Conservation (phyloP, 30 jellyfish, hydroid and myxozoan species). For the Rhopilema esculentum region DNA sequence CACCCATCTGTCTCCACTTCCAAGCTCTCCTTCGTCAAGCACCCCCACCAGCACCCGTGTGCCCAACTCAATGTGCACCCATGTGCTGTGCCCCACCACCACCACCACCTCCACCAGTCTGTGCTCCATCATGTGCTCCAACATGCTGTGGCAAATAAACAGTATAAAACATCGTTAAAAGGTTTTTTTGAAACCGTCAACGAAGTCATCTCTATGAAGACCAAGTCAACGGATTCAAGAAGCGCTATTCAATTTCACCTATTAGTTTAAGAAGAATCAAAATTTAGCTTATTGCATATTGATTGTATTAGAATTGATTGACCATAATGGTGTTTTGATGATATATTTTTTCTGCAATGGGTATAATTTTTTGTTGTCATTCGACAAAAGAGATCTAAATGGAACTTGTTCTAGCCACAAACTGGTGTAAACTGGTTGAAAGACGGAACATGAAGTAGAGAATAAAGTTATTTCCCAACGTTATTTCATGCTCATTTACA, state of each 20-base stretch:
- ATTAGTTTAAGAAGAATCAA: background rate
- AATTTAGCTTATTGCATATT: background rate
- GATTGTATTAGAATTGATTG: background rate
- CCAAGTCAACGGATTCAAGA: background rate
- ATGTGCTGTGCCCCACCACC: slow-evolving; percentile 86
- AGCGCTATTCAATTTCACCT: background rate
- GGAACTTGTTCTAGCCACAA: too few relatives aligned
- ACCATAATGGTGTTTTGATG: background rate
- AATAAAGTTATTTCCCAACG: too few relatives aligned
- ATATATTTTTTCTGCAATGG: background rate
- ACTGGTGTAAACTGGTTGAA: background rate
- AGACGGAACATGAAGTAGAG: too few relatives aligned
- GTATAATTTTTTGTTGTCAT: too few relatives aligned
- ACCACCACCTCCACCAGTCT: slow-evolving; percentile 83
- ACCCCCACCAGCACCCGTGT: slow-evolving; percentile 86
- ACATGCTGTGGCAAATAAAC: slow-evolving; percentile 80
- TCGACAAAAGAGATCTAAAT: too few relatives aligned
- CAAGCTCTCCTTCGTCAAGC: slow-evolving; percentile 84
- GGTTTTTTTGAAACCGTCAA: background rate
- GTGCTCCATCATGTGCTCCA: slow-evolving; percentile 92
- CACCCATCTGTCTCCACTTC: slow-evolving; percentile 95
- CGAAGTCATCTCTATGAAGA: background rate
- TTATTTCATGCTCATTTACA: too few relatives aligned
- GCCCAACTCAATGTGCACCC: slow-evolving; percentile 76
- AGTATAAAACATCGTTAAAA: background rate